Evolutionary conservation across 2,113 vertebrate species (phyloP), one percentile per base, ranked within the genome.

Genomic region (Tupaia chinensis): DNA sequence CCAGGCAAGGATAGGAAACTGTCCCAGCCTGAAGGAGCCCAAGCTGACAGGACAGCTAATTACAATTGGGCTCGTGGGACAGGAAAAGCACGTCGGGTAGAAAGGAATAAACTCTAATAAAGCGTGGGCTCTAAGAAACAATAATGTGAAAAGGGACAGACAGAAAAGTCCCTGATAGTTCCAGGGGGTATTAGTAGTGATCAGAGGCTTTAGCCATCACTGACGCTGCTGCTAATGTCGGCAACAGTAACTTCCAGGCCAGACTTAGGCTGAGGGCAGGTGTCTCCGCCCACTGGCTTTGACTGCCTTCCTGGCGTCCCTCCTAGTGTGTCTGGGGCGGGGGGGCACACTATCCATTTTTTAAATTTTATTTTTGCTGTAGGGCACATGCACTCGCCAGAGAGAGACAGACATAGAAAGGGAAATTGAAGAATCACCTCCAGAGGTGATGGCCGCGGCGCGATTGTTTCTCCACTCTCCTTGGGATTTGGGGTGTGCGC

Each of bases 41-140:
- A 19, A 53, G 77, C 25, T 53, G 83, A 9, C 22, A 27, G 2
- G 25, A 25, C 25, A 61, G 22, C 78, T 84, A 56, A 72, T 11
- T 54, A 25, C 73, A 32, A 72, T 0, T 9, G n/a, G 73, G 15
- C 1, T 54, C 69, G 81, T 44, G 44, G 53, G n/a, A 9, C 3
- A 23, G 84, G 72, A 77, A 25, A 34, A 27, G 83, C 17, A 73
- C 20, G 22, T 7, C 19, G 13, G 68, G 65, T 7, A 56, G 83
- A 65, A 90, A n/a, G 53, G 15, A 82, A 73, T 68, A 23, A 73
- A 74, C 54, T 93, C 68, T 73, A 93, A 70, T 61, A 1, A 81
- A 65, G 23, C 61, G 44, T 93, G 69, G 32, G 44, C 25, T 85
- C 87, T 16, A 54, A 27, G 86, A 82, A 32, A 60, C 27, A 56